phyloP scores from a whole-genome alignment of 2,888 invertebrate species.

The Tiliacea aurago region DNA sequence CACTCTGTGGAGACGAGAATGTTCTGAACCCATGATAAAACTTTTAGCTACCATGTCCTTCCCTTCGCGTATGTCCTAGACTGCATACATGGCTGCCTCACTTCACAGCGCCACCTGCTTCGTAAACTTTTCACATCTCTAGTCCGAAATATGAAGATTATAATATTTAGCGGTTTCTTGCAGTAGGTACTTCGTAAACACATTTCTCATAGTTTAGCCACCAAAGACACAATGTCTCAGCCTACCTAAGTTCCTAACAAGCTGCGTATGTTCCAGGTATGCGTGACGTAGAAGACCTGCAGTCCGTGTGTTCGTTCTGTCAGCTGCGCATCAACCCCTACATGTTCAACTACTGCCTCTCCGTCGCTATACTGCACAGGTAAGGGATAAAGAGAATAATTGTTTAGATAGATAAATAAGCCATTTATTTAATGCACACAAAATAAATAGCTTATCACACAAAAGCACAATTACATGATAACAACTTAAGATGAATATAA shows the following conservation, averaged over 20 bases:
- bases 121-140: too few relatives aligned
- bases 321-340: constrained; percentile 94
- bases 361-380: constrained; percentile 93
- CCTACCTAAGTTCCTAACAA: background rate
- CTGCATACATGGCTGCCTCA: background rate
- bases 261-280: constrained; percentile 88
- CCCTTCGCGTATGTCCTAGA: too few relatives aligned
- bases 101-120: constrained; percentile 6
- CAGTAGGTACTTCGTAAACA: background rate
- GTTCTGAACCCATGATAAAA: background rate
- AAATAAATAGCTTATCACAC: background rate
- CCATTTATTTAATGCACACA: background rate
- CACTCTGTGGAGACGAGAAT: background rate
- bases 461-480: background rate
- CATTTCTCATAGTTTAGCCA: background rate
- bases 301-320: constrained; percentile 92
- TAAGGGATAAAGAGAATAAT: constrained; percentile 48
- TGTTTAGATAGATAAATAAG: background rate
- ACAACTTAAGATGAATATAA: background rate
- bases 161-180: background rate
- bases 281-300: constrained; percentile 93
- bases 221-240: background rate
- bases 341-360: constrained; percentile 94
- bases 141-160: background rate
- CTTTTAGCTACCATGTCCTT: background rate